Evolutionary conservation across 2,888 invertebrate genomes (phyloP), one percentile per base, ranked within the genome.

Genomic region (Mesodorylaimus sp.): DNA sequence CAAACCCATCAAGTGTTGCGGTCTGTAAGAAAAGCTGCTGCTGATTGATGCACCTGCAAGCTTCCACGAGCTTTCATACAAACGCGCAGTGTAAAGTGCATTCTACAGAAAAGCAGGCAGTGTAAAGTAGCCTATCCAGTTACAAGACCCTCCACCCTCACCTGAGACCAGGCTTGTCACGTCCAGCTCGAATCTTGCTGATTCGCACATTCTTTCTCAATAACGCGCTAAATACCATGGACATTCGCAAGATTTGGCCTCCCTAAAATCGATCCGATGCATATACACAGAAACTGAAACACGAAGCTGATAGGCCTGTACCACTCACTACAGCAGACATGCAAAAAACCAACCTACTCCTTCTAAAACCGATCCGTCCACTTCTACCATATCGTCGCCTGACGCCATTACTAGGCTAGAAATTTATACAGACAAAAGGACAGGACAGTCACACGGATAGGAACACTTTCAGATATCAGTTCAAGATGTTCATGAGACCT

Each of bases 221-320:
- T 45, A 91, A 72, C 52, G 81, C 80, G 64, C 86, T 84, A 26
- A 88, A 68, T 7, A 81, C 77, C 25, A 84, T 70, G 0, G 86
- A 77, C 64, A 82, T 79, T 51, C 89, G 75, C 26, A 89, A 71
- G 53, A 88, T 83, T 73, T 91, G 89, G 0, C 89, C 89, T 51
- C 89, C 89, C 84, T 85, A 53, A 39, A 54, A 54, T 48, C 45
- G n/a, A n/a, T n/a, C n/a, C n/a, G n/a, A n/a, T n/a, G n/a, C 13
- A 32, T 10, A 32, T 32, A 13, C 10, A 32, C 13, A 16, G 32
- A 10, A 16, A 10, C 10, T 16, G 10, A 10, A 10, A 32, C 32
- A 16, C 10, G 32, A 13, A 10, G 16, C 10, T 13, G 10, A 32
- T 32, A 16, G 32, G 32, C 13, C 32, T 16, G 16, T 32, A 13